Evolutionary conservation across 1,140 invertebrate species (phyloP), one percentile per base, ranked within the genome.

Genomic region (Sarcophaga peregrina): DNA sequence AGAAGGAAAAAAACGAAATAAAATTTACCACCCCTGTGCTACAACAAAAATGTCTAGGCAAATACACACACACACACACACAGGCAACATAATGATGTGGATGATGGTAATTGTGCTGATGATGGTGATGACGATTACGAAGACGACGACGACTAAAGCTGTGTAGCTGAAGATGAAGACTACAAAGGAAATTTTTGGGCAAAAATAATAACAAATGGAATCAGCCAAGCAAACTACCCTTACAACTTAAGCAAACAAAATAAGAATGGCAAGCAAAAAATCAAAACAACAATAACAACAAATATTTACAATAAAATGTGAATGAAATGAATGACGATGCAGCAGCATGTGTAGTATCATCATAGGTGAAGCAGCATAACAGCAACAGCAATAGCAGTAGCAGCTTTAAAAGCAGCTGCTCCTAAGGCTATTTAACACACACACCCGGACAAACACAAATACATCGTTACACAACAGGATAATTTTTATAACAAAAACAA

Each of bases 251-350:
- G 25, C 7, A 62, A 8, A 62, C 13, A n/a, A 6, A 62, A 52
- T n/a, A 37, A 4, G 25, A 37, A 37, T 37, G 25, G 25, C 25
- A 62, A 6, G 15, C 15, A 62, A 62, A n/a, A 62, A 62, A 62
- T 17, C 15, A 62, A 62, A 62, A 62, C 15, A 62, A 62, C 58
- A 62, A 62, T 37, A 75, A 75, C 74, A 75, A 75, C 17, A 75
- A n/a, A 15, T 37, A 8, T 17, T 37, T n/a, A 62, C 15, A 62
- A 62, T 62, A 15, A 62, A 37, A 37, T 2, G 1, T 37, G 25
- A 37, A 37, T 37, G 25, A 37, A 37, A 37, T 37, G 25, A 37
- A 37, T 37, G 25, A 37, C 4, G 25, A 37, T 37, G 25, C 25
- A 37, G 25, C 25, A 37, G 25, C 25, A 37, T 37, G 25, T 37